These are phyloP conservation scores for Mungos mungo DNA, from an alignment of 2,113 vertebrate species.

Conservation along the genomic window DNA sequence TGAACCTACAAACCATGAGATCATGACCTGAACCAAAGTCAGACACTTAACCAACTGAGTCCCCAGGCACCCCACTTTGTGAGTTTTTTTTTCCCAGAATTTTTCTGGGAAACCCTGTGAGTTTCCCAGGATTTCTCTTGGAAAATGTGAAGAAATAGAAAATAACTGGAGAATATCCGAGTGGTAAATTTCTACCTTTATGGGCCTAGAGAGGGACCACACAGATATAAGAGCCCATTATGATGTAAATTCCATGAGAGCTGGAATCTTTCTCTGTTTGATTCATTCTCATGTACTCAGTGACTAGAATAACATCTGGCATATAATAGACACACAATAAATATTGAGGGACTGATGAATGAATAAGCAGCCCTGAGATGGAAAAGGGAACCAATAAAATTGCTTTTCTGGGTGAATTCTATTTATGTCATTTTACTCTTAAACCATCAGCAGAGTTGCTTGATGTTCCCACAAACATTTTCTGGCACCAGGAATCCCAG, in stretches of 20 bases:
- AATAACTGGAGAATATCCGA: neutral
- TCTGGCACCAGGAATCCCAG: neutral
- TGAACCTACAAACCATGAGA: no score
- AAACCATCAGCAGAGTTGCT: neutral
- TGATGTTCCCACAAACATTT: neutral
- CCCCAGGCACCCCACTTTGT: no score
- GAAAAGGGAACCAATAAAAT: neutral
- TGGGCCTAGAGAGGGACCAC: neutral
- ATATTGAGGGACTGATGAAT: neutral
- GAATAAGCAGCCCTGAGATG: neutral
- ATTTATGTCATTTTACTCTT: neutral
- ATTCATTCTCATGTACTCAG: fast-evolving
- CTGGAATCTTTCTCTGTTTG: neutral
- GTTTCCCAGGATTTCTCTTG: neutral
- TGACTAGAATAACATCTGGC: neutral
- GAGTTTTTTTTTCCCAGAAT: no score
- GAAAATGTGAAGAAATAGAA: neutral
- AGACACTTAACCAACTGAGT: no score
- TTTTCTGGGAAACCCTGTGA: no score
- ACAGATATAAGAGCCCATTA: neutral
- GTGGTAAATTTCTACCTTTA: neutral
- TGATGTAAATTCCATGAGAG: neutral
- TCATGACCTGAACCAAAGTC: no score
- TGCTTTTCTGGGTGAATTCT: neutral
- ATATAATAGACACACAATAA: neutral